These are phyloP conservation scores for Polydrusus pterygomalis DNA, from an alignment of 2,888 invertebrate species.

Conservation along the genomic window DNA sequence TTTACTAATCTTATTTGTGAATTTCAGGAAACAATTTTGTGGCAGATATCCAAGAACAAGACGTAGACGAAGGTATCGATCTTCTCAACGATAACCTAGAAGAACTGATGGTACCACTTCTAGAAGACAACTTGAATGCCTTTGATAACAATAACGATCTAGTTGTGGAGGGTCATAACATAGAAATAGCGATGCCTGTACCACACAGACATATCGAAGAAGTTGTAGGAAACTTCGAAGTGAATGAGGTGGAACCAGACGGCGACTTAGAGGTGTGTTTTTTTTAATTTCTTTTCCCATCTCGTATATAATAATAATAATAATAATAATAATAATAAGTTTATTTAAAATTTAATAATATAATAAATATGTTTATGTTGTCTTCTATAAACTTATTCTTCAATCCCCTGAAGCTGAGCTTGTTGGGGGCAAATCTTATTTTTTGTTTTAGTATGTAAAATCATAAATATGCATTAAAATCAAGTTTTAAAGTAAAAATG, in stretches of 20 bases:
- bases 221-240: background rate
- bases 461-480: too few relatives aligned
- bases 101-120: slow-evolving; percentile 39
- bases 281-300: background rate
- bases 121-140: slow-evolving; percentile 36
- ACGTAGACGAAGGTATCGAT: slow-evolving; percentile 54
- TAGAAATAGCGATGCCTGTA: slow-evolving; percentile 35
- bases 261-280: background rate
- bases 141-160: slow-evolving; percentile 53
- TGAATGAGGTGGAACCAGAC: background rate
- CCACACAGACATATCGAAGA: background rate
- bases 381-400: too few relatives aligned
- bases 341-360: too few relatives aligned
- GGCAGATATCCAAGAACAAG: slow-evolving; percentile 46
- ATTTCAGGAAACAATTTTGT: slow-evolving; percentile 57
- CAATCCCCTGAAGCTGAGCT: too few relatives aligned
- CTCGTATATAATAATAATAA: too few relatives aligned
- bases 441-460: too few relatives aligned
- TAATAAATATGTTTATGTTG: too few relatives aligned
- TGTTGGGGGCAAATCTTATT: too few relatives aligned
- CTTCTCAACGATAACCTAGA: slow-evolving; percentile 54
- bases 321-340: too few relatives aligned
- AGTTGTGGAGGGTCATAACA: slow-evolving; percentile 8
- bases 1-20: too few relatives aligned
- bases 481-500: too few relatives aligned